A percentile compares a stretch with the other conserved stretches of the same genome.
These are phyloP conservation scores for Pteronura brasiliensis DNA, from an alignment of 2,113 vertebrate genomes.

Conservation along the genomic window DNA sequence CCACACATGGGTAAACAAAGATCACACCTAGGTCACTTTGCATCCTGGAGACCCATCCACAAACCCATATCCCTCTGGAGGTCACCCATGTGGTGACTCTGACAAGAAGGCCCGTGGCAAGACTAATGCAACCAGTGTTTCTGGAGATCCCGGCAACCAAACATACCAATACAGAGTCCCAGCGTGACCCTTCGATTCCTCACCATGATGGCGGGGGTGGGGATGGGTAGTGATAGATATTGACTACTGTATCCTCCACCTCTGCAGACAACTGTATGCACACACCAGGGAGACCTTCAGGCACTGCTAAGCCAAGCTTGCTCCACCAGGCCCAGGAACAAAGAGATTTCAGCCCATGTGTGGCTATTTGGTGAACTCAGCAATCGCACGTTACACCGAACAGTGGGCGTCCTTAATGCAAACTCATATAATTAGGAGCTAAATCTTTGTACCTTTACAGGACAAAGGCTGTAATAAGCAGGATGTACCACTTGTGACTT, in stretches of 20 bases:
- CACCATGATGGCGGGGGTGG: background rate
- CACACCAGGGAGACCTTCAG: background rate
- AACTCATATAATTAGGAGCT: constrained; percentile 52
- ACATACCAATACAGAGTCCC: background rate
- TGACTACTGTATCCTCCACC: background rate
- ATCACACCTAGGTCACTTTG: background rate
- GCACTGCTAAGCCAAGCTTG: constrained; percentile 17
- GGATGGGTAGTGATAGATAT: background rate
- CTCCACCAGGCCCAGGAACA: background rate
- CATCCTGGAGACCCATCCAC: background rate
- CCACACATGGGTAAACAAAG: background rate
- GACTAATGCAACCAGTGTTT: background rate
- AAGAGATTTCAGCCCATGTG: constrained; percentile 22
- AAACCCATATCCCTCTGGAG: background rate
- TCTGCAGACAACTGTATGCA: background rate
- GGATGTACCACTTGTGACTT: constrained; percentile 54
- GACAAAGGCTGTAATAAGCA: constrained; percentile 60
- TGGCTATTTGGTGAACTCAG: constrained; percentile 13
- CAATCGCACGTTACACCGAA: background rate
- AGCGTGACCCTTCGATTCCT: background rate
- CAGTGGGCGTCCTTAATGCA: constrained; percentile 29
- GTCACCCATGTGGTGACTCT: background rate
- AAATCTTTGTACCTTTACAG: constrained; percentile 53
- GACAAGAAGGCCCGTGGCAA: background rate
- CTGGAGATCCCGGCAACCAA: background rate